These are phyloP conservation scores for Cyanoliseus patagonus DNA, from an alignment of 2,113 vertebrate genomes.

Conservation along the genomic window DNA sequence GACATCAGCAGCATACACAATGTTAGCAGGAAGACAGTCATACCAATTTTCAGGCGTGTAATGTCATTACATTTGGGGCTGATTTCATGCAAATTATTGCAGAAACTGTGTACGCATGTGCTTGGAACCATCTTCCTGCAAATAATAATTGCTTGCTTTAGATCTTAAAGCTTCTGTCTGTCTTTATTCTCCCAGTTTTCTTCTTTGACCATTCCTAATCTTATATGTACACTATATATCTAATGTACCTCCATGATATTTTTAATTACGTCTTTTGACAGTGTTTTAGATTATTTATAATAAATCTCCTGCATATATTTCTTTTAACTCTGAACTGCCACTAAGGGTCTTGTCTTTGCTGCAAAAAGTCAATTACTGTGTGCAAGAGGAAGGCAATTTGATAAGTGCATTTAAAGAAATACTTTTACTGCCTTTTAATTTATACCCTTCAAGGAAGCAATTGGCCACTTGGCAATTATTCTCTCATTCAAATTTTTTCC, in stretches of 20 bases:
- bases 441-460: constrained; percentile 50
- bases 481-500: constrained; percentile 64
- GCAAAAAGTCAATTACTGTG: constrained; percentile 9
- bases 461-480: constrained; percentile 67
- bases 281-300: neutral
- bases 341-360: neutral
- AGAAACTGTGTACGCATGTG: neutral
- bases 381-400: constrained; percentile 26
- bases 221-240: neutral
- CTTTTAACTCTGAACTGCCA: constrained; percentile 16
- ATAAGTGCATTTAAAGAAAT: constrained; percentile 55
- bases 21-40: neutral
- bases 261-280: neutral
- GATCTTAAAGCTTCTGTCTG: neutral
- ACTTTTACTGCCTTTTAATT: constrained; percentile 62
- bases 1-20: neutral
- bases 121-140: neutral
- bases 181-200: neutral
- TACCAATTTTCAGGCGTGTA: neutral
- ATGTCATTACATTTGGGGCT: neutral
- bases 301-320: neutral
- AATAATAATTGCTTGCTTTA: neutral
- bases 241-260: neutral
- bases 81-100: neutral
- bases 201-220: neutral